Base-by-base conservation (phyloP, 2,888 invertebrate species). In the Tiphia femorata region DNA sequence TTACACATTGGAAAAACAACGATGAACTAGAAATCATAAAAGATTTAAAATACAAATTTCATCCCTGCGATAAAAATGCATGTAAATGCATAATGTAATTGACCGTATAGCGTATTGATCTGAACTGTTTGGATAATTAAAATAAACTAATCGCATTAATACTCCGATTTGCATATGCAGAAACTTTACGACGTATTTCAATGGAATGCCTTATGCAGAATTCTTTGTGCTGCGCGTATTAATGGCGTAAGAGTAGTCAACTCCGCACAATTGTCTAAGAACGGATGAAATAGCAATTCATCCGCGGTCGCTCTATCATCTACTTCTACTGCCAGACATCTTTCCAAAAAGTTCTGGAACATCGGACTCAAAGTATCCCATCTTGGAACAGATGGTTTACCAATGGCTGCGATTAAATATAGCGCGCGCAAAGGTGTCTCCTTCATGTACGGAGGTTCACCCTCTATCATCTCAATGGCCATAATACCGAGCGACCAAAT, bases 401-500 rank as follows among this genome's bases (percentile, higher is more conserved):
- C 98, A 60, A 96, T 95, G 0, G 97, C 95, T 0, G 98, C 97
- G 61, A 98, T 98, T 70, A 97, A 86, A 86, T 97, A 98, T 42
- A 98, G 87, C 10, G 98, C 97, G 69, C 94, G 86, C 19, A 97
- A 83, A 0, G 97, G 97, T 0, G 96, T 93, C 84, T 98, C 98
- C 76, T 96, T 93, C 83, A 98, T 88, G 81, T 98, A 98, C 0
- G 98, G 98, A 0, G 98, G 98, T 79, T 97, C 95, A 0, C 98
- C 98, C 81, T 97, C 97, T 47, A 98, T 92, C 95, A 95, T 95
- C 85, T 96, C 96, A 52, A 98, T 96, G 1, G 96, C 95, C 97
- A 98, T 97, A 61, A 98, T 98, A n/a, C 97, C 97, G 52, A 98
- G 86, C 0, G 96, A 96, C 96, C 96, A 96, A 30, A 96, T 93